Base-by-base conservation (phyloP, 2,888 invertebrate genomes). In the Drosophila melanosoma region DNA sequence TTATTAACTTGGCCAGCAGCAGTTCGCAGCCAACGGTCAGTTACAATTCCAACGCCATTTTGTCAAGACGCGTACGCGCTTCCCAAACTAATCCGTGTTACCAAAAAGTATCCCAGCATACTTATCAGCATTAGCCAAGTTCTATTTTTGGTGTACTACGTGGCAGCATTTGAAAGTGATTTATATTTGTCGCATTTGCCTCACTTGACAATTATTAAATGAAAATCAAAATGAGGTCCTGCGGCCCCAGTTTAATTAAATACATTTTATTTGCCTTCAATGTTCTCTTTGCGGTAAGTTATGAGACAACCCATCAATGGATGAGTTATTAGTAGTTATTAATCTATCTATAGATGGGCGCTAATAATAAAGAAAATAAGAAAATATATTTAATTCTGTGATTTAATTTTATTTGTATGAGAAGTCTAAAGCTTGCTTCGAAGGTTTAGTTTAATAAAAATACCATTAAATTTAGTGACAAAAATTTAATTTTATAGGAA, bases 231-330 rank as follows among this genome's bases (percentile, higher is more conserved):
- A 92, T 92, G 91, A 90, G 91, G 67, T 84, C 90, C 64, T 94
- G 94, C 71, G 95, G 95, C 66, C 94, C 94, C 93, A 94, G 92
- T 84, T 88, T 94, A 56, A 94, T 95, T 65, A 95, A 95, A 92
- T 95, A 95, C 83, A 90, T 95, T 51, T 91, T 95, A 53, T 95
- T 95, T 90, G 92, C 94, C 80, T 95, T 95, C 90, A 95, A 95
- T 92, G 92, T 95, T 45, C 92, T 95, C 35, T 95, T 95, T 93
- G 94, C 95, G 87, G 95, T 95, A 93, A 94, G 95, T 45, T 45
- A n/a, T 23, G 15, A 23, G 20, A 35, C 32, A 12, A 35, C 1
- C 8, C n/a, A 15, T 15, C 1, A 20, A 3, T 17, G 7, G 3
- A n/a, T n/a, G 11, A n/a, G 1, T 0, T 91, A 49, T 36, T 10